Evolutionary conservation across 2,888 invertebrate species (phyloP).

Genomic region (Alloscopus bannaensis): DNA sequence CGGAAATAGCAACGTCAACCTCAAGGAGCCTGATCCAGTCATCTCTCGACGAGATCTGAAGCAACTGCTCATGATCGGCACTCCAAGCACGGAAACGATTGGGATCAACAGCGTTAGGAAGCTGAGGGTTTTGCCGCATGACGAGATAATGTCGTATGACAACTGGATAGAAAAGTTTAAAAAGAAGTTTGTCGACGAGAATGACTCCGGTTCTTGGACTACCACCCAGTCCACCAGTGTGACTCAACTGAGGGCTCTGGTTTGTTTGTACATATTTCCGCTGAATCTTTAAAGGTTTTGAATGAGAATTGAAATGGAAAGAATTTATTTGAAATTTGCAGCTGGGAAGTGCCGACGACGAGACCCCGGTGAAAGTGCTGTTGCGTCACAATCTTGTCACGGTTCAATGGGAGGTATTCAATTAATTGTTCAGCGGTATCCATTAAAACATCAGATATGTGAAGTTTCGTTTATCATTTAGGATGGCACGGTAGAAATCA

Average conservation of each 20-base stretch:
- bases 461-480: slow-evolving; percentile 9
- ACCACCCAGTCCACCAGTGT: neutral
- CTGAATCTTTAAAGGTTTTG: neutral
- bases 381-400: slow-evolving; percentile 60
- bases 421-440: slow-evolving; percentile 22
- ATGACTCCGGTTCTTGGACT: neutral
- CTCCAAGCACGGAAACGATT: slow-evolving; percentile 69
- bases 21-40: neutral
- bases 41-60: slow-evolving; percentile 30
- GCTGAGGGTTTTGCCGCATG: slow-evolving; percentile 55
- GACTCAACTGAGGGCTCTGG: slow-evolving; percentile 18
- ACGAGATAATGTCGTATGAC: slow-evolving; percentile 42
- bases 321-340: neutral
- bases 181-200: slow-evolving; percentile 35
- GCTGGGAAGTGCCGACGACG: slow-evolving; percentile 40
- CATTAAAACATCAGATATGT: too few relatives aligned
- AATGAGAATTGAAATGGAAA: neutral
- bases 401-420: slow-evolving; percentile 65
- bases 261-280: neutral
- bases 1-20: neutral
- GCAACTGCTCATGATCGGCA: slow-evolving; percentile 52
- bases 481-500: slow-evolving; percentile 40
- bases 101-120: slow-evolving; percentile 68
- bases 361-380: slow-evolving; percentile 66
- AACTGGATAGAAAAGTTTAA: slow-evolving; percentile 61